Conservation (phyloP, 2,797 vertebrate species). For the Spheniscus humboldti region DNA sequence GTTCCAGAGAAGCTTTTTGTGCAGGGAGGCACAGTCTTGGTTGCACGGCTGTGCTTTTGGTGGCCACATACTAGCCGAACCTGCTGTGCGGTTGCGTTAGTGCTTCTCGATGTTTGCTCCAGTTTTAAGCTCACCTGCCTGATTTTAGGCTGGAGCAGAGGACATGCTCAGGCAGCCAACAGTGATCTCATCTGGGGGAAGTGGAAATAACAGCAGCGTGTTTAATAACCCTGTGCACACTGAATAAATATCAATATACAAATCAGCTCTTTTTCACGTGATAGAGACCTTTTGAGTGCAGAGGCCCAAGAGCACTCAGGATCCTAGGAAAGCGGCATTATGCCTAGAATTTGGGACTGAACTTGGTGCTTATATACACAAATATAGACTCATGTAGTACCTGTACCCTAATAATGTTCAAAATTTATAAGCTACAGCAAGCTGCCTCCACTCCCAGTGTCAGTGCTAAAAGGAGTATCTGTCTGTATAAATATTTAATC, state of each 20-base stretch:
- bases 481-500: background rate
- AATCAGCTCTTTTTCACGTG: background rate
- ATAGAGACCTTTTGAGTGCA: background rate
- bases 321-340: background rate
- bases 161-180: background rate
- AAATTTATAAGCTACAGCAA: background rate
- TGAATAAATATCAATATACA: background rate
- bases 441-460: background rate
- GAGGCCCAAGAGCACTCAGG: background rate
- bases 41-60: background rate
- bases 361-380: background rate
- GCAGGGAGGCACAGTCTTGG: background rate
- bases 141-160: background rate
- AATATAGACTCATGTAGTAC: background rate
- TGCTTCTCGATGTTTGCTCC: background rate
- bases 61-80: background rate
- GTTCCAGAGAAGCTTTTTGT: background rate
- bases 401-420: background rate
- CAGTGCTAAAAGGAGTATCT: background rate
- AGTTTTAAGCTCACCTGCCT: background rate
- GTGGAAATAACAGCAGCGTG: background rate
- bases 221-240: background rate
- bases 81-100: background rate
- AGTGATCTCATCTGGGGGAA: conserved; percentile 16
- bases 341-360: background rate